Base-by-base conservation (phyloP, 1,140 invertebrate species). In the Amyelois transitella region DNA sequence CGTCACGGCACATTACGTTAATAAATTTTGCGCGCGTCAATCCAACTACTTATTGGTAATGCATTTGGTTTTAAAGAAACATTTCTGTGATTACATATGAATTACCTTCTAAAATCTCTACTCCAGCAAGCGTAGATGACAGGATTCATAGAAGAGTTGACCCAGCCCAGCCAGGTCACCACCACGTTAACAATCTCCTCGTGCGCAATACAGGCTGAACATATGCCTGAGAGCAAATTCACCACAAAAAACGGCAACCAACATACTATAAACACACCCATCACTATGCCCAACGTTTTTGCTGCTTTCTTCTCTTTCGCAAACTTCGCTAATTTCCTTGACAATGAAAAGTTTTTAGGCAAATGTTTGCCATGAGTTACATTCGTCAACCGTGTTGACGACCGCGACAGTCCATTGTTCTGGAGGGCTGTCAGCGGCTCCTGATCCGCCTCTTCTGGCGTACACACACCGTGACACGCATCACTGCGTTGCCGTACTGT, bases 241-340 rank as follows among this genome's bases (percentile, higher is more conserved):
- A 99, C 95, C 43, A 99, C 96, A 86, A 99, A 99, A 88, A 99
- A 99, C 25, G 98, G 98, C 61, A 99, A 89, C 97, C 97, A 98
- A 80, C 98, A 99, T 49, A 99, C 92, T 70, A 99, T 98, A 85
- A 99, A 99, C 24, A 98, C 97, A n/a, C 98, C 98, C 94, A 97
- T 97, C 53, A 97, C 95, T 69, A 98, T 97, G 25, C 96, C 96
- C 53, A 98, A 87, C 0, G 96, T 98, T 75, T 98, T 97, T 0
- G 97, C 97, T 3, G 97, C 97, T 80, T 98, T 99, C 83, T 98
- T 98, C 78, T 99, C 96, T 80, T 97, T 96, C 18, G 95, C 94
- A 69, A 97, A 97, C 77, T 98, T 97, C 12, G 96, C 95, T 32
- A 98, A 85, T 75, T 97, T 97, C 12, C 96, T 91, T 43, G 95